phyloP scores from a whole-genome alignment of 2,797 vertebrate species.

The Sciurus carolinensis region DNA sequence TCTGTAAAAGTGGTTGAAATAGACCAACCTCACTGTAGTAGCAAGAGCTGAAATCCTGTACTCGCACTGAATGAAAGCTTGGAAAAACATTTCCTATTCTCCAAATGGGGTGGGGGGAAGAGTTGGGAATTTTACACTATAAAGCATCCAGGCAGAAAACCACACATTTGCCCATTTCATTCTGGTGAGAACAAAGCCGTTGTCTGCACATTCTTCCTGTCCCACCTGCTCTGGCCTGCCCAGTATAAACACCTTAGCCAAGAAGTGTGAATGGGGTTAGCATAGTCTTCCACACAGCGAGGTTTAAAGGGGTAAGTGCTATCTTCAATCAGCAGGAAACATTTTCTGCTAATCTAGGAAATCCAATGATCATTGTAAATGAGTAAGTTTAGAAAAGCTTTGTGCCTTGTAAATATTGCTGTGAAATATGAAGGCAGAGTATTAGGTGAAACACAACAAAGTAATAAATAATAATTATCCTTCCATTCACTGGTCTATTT shows the following conservation, averaged over 20 bases:
- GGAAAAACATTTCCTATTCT: conserved; percentile 51
- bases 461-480: conserved; percentile 77
- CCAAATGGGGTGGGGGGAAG: not conserved
- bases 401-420: conserved; percentile 67
- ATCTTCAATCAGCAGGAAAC: conserved; percentile 43
- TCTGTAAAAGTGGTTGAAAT: not conserved
- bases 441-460: conserved; percentile 66
- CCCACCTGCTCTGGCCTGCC: conserved; percentile 76
- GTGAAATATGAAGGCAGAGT: conserved; percentile 73
- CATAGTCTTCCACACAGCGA: conserved; percentile 6
- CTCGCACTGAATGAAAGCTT: conserved; percentile 38
- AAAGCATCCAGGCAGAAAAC: conserved; percentile 77
- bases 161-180: conserved; percentile 55
- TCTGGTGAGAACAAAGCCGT: conserved; percentile 73
- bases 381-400: conserved; percentile 70
- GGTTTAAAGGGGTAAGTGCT: conserved; percentile 12
- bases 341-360: conserved; percentile 67
- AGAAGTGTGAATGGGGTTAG: conserved; percentile 66
- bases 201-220: conserved; percentile 65
- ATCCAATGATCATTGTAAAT: conserved; percentile 70
- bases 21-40: not conserved
- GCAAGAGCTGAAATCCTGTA: not conserved
- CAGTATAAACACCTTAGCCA: conserved; percentile 53
- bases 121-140: conserved; percentile 60
- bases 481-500: conserved; percentile 72